phyloP scores from a whole-genome alignment of 2,113 vertebrate species.

The Sapayoa aenigma region DNA sequence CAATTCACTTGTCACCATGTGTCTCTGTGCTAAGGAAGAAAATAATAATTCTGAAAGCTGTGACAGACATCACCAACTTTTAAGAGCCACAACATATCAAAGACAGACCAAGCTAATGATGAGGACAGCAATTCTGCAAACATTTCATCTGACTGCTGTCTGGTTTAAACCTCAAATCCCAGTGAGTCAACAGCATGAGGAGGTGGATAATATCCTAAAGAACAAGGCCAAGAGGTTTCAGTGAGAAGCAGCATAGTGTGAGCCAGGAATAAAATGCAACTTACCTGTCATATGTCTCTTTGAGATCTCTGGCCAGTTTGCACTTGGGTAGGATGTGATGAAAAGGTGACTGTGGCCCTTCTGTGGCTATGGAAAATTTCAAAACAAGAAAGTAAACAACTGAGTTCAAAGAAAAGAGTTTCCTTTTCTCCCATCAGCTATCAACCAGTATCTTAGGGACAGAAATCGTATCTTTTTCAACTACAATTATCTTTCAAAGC shows the following conservation, averaged over 20 bases:
- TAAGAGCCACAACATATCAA: not conserved
- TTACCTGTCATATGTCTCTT: slow-evolving; percentile 95
- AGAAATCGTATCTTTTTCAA: not conserved
- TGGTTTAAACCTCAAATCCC: not conserved
- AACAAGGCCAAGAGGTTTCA: not conserved
- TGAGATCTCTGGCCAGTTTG: slow-evolving; percentile 95
- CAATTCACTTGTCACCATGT: not conserved
- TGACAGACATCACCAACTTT: not conserved
- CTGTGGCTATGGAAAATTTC: slow-evolving; percentile 72
- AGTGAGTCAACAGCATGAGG: not conserved
- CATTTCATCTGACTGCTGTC: not conserved
- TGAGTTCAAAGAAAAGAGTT: not conserved
- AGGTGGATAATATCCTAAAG: not conserved
- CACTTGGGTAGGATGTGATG: slow-evolving; percentile 97
- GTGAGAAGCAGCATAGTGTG: not conserved
- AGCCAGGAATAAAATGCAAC: not conserved
- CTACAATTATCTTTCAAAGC: not conserved
- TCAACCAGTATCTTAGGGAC: not conserved
- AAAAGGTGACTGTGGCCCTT: slow-evolving; percentile 90
- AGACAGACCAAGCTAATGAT: not conserved
- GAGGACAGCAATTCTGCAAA: not conserved
- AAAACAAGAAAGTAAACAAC: not conserved
- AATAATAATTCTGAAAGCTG: not conserved
- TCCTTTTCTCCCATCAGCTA: not conserved
- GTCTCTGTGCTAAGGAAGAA: not conserved